Percentiles rank a stretch among this genome's conserved stretches.
phyloP scores from a whole-genome alignment of 37 sponge, comb jelly and placozoan genomes.

The Amphimedon queenslandica region DNA sequence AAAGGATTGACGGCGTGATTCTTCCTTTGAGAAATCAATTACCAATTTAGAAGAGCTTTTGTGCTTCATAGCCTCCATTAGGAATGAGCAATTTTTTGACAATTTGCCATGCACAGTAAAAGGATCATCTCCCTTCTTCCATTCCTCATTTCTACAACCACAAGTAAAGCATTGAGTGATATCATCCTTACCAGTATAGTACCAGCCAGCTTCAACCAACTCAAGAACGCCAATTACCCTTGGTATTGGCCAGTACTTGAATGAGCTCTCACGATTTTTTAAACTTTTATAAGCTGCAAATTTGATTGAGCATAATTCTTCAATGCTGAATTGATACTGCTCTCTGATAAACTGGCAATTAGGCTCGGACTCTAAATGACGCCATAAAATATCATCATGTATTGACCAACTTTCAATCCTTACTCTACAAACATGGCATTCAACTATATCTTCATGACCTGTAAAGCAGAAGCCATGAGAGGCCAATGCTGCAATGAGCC shows the following conservation, averaged over 20 bases:
- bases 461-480: conserved; percentile 35
- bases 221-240: not conserved
- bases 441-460: conserved; percentile 26
- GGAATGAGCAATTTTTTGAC: not conserved
- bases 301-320: too few relatives aligned
- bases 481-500: conserved; percentile 26
- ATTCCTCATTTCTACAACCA: conserved; percentile 4
- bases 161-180: conserved; percentile 33
- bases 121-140: conserved; percentile 23
- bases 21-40: too few relatives aligned
- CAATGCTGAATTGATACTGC: not conserved
- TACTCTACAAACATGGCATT: conserved; percentile 24
- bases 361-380: not conserved
- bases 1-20: too few relatives aligned
- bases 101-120: not conserved
- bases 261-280: not conserved
- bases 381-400: not conserved
- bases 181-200: conserved; percentile 32
- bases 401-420: conserved; percentile 22
- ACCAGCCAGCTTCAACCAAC: conserved; percentile 32
- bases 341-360: not conserved
- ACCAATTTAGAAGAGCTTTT: too few relatives aligned
- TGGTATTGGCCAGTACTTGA: not conserved
- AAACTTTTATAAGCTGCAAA: not conserved
- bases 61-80: too few relatives aligned